A percentile compares a stretch with the other conserved stretches of the same genome.
Evolutionary conservation across 2,888 invertebrate species (phyloP).

Genomic region (Morpho deidamia): DNA sequence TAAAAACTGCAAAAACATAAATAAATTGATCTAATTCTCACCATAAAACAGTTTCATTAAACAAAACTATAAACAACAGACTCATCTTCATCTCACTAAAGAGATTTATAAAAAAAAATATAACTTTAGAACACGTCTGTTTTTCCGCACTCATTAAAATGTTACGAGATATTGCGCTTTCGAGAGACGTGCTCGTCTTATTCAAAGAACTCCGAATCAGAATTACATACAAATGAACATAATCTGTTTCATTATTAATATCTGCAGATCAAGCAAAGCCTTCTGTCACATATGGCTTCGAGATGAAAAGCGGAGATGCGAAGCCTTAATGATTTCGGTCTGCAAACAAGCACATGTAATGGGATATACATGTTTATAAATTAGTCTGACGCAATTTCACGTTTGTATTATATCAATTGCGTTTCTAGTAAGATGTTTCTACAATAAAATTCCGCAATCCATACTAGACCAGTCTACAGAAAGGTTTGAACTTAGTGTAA

Average conservation of each 20-base stretch:
- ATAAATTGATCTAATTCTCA: too few species aligned
- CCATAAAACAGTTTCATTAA: not conserved
- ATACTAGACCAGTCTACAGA: too few species aligned
- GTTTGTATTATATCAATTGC: not conserved
- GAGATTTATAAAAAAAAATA: conserved; percentile 5
- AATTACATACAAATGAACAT: conserved; percentile 18
- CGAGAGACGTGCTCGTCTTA: conserved; percentile 16
- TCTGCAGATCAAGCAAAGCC: conserved; percentile 51
- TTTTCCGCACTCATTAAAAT: conserved; percentile 22
- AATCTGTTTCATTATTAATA: conserved; percentile 54
- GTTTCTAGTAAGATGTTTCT: not conserved
- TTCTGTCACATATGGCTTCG: conserved; percentile 11
- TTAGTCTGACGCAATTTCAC: conserved; percentile 2
- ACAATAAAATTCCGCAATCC: too few species aligned
- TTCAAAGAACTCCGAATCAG: conserved; percentile 14
- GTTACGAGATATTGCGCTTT: conserved; percentile 22
- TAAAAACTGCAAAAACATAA: not conserved
- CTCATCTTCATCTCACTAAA: not conserved
- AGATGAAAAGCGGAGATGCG: conserved; percentile 11
- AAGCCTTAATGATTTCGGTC: conserved; percentile 15
- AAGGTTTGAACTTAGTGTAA: too few species aligned
- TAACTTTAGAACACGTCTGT: conserved; percentile 2
- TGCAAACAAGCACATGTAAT: conserved; percentile 15
- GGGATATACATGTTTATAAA: conserved; percentile 9
- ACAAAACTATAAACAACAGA: not conserved